phyloP scores from a whole-genome alignment of 2,113 vertebrate genomes.

The Neodon shergylaensis region DNA sequence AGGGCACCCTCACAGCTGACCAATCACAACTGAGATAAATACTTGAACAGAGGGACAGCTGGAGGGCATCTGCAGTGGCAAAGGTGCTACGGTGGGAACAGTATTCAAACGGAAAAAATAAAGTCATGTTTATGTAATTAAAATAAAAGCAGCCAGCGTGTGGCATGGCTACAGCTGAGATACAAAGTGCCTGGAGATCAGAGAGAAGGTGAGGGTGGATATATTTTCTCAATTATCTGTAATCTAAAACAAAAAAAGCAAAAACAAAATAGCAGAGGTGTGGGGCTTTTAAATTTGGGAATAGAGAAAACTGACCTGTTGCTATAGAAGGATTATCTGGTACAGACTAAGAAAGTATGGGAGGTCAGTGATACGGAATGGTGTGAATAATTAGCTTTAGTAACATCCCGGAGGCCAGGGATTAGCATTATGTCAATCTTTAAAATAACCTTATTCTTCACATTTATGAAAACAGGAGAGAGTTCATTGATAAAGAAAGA shows the following conservation, averaged over 20 bases:
- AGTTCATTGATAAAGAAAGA: neutral
- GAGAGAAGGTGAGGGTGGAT: slow-evolving; percentile 4
- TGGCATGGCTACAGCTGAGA: neutral
- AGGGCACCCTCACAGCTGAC: neutral
- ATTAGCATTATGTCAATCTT: neutral
- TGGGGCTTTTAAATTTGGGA: slow-evolving; percentile 9
- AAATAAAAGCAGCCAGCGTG: slow-evolving; percentile 21
- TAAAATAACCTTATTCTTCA: neutral
- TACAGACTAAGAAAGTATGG: neutral
- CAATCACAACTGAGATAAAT: neutral
- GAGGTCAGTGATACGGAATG: neutral
- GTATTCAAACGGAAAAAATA: neutral
- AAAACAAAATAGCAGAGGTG: slow-evolving; percentile 1
- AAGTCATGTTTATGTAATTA: slow-evolving; percentile 24
- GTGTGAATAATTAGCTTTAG: slow-evolving; percentile 30
- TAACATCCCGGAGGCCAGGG: slow-evolving; percentile 7
- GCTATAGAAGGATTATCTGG: neutral
- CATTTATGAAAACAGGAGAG: neutral
- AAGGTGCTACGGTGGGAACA: neutral
- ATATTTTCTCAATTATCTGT: slow-evolving; percentile 2
- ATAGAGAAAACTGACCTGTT: neutral
- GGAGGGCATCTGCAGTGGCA: neutral
- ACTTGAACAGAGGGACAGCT: neutral
- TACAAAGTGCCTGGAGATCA: slow-evolving; percentile 47
- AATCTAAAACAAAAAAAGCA: slow-evolving; percentile 7